These are phyloP conservation scores for Dinoponera quadriceps DNA, from an alignment of 1,140 invertebrate genomes.

Conservation along the genomic window DNA sequence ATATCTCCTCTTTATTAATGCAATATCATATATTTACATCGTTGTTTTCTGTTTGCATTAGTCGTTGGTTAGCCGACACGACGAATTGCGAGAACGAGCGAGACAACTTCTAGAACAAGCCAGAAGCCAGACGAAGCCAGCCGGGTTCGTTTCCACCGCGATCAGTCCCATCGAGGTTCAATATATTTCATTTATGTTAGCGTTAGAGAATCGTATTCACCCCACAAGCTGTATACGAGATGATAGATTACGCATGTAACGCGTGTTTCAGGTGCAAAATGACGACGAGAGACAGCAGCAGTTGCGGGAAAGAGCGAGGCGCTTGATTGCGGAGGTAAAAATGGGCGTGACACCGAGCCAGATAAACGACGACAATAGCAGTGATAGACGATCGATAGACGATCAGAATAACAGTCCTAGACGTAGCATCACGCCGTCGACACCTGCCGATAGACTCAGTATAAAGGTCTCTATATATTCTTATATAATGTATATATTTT, in stretches of 20 bases:
- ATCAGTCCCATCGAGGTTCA: slow-evolving; percentile 85
- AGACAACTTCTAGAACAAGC: slow-evolving; percentile 95
- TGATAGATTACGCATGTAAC: slow-evolving; percentile 8
- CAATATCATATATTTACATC: not conserved
- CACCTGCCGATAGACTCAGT: slow-evolving; percentile 82
- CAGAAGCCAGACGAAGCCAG: slow-evolving; percentile 89
- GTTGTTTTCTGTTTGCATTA: slow-evolving; percentile 82
- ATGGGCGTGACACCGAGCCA: slow-evolving; percentile 86
- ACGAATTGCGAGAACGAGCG: slow-evolving; percentile 95
- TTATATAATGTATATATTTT: not conserved
- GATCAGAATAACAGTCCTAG: slow-evolving; percentile 85
- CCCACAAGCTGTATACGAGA: not conserved
- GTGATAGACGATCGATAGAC: slow-evolving; percentile 81
- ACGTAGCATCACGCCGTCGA: slow-evolving; percentile 83
- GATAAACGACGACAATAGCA: slow-evolving; percentile 81
- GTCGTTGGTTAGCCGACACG: slow-evolving; percentile 92
- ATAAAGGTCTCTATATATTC: slow-evolving; percentile 76
- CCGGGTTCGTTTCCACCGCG: slow-evolving; percentile 78
- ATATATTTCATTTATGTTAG: slow-evolving; percentile 54
- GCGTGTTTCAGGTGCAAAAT: slow-evolving; percentile 81
- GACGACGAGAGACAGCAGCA: slow-evolving; percentile 95
- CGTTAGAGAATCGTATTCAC: slow-evolving; percentile 2
- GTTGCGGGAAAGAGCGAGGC: slow-evolving; percentile 94
- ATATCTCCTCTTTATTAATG: no score
- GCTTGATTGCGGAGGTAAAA: slow-evolving; percentile 95